These are phyloP conservation scores for Hyles euphorbiae DNA, from an alignment of 1,140 invertebrate species.

Conservation along the genomic window DNA sequence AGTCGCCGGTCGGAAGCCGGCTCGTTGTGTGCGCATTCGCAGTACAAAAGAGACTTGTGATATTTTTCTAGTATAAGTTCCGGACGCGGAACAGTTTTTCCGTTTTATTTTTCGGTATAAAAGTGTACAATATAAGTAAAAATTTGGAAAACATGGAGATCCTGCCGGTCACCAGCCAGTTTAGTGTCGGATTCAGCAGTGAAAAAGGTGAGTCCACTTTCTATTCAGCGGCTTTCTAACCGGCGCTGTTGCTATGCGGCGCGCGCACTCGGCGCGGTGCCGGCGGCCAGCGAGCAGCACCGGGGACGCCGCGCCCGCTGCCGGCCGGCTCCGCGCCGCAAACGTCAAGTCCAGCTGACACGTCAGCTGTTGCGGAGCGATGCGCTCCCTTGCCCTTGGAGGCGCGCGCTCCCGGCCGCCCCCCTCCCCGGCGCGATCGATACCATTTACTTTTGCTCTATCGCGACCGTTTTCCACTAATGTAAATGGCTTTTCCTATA, in stretches of 20 bases:
- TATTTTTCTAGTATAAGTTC: slow-evolving; percentile 73
- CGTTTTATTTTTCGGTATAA: slow-evolving; percentile 47
- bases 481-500: too few species aligned
- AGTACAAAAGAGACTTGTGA: slow-evolving; percentile 76
- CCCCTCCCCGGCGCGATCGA: neutral
- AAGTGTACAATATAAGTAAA: slow-evolving; percentile 76
- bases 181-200: slow-evolving; percentile 73
- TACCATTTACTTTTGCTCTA: slow-evolving; percentile 3
- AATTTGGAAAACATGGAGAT: slow-evolving; percentile 76
- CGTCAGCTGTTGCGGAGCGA: slow-evolving; percentile 80
- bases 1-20: slow-evolving; percentile 55
- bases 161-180: slow-evolving; percentile 74
- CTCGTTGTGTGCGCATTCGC: slow-evolving; percentile 59
- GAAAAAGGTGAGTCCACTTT: slow-evolving; percentile 75
- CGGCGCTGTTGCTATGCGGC: slow-evolving; percentile 66
- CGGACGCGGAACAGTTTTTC: slow-evolving; percentile 51
- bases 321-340: slow-evolving; percentile 45
- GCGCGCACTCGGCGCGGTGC: slow-evolving; percentile 39
- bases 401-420: neutral
- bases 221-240: slow-evolving; percentile 65
- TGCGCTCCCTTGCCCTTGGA: slow-evolving; percentile 31
- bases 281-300: slow-evolving; percentile 43
- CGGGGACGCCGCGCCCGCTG: slow-evolving; percentile 8
- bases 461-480: neutral
- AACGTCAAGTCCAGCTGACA: slow-evolving; percentile 75